Evolutionary conservation across 2,888 invertebrate genomes (phyloP), one percentile per base, ranked within the genome.

Genomic region (Cataglyphis altisquamis): DNA sequence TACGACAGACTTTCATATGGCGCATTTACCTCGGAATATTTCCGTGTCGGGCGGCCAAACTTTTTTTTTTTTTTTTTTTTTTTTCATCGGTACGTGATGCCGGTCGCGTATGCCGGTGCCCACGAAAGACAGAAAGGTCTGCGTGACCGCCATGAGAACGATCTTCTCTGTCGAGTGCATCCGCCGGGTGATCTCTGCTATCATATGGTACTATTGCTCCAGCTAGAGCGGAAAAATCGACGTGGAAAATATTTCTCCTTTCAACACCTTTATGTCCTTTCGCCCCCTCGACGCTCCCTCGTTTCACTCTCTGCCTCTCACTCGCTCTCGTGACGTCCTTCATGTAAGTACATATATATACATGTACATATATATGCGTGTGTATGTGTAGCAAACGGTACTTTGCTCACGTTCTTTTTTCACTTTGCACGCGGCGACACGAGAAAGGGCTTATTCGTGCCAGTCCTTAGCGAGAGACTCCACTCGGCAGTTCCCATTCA

Each of bases 381-480:
- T 36, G 36, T 78, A 63, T 67, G 62, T 75, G 64, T 73, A 74
- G 72, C 77, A 82, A 74, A 32, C 10, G 70, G 67, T 80, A 77
- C 84, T 82, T 84, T 68, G 74, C 85, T 86, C 86, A 66, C 85
- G 70, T 88, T 84, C 73, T 83, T 84, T 88, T 88, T 89, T 89
- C 86, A 86, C 81, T 87, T 90, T 83, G 73, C 86, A 29, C 84
- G 78, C 70, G 41, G 82, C 84, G 87, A 88, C 88, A 88, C 83
- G 89, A 84, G 89, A 91, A 91, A 91, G 85, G 39, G 84, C 91
- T 91, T 85, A 86, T 89, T 89, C 88, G 85, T 89, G 84, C 88
- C 87, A 83, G 87, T 87, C 83, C 84, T 89, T 72, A 83, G 73
- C 73, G 68, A 57, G 60, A 82, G 60, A 78, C 81, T 84, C 80